Evolutionary conservation across 1,140 invertebrate species (phyloP).

Genomic region (Megathymus violae): DNA sequence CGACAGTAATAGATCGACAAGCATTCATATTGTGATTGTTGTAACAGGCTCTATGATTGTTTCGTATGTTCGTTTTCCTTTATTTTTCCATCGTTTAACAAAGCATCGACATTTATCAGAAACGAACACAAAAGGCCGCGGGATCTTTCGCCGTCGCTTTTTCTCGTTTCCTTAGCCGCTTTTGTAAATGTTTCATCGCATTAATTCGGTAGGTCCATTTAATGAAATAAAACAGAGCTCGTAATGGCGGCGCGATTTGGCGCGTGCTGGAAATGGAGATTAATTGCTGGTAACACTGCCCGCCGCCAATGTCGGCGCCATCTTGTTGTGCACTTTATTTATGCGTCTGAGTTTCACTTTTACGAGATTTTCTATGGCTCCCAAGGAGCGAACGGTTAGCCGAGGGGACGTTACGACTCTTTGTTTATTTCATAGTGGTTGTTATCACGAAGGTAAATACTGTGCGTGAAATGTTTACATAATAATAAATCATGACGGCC

Average conservation of each 20-base stretch:
- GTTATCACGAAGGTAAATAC: too few species aligned
- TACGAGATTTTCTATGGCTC: slow-evolving; percentile 16
- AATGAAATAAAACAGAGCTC: slow-evolving; percentile 78
- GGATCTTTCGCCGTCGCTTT: slow-evolving; percentile 62
- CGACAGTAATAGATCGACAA: slow-evolving; percentile 13
- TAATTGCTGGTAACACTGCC: slow-evolving; percentile 74
- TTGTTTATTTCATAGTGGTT: slow-evolving; percentile 7
- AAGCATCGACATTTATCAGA: slow-evolving; percentile 61
- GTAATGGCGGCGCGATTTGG: slow-evolving; percentile 72
- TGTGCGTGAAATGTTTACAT: too few species aligned
- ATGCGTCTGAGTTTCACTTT: slow-evolving; percentile 67
- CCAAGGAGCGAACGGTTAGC: slow-evolving; percentile 8
- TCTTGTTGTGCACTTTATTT: slow-evolving; percentile 74
- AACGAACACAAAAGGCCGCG: slow-evolving; percentile 62
- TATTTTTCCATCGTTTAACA: slow-evolving; percentile 51
- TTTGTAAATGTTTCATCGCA: slow-evolving; percentile 73
- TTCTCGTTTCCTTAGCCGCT: slow-evolving; percentile 63
- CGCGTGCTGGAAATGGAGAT: slow-evolving; percentile 79
- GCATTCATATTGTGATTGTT: slow-evolving; percentile 22
- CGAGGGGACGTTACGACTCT: slow-evolving; percentile 4
- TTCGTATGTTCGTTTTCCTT: slow-evolving; percentile 32
- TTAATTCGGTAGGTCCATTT: slow-evolving; percentile 77
- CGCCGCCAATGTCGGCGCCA: slow-evolving; percentile 55
- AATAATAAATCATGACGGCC: too few species aligned
- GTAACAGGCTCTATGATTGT: slow-evolving; percentile 26